Base-by-base conservation (phyloP, 2,888 invertebrate genomes). In the Trichopria drosophilae region DNA sequence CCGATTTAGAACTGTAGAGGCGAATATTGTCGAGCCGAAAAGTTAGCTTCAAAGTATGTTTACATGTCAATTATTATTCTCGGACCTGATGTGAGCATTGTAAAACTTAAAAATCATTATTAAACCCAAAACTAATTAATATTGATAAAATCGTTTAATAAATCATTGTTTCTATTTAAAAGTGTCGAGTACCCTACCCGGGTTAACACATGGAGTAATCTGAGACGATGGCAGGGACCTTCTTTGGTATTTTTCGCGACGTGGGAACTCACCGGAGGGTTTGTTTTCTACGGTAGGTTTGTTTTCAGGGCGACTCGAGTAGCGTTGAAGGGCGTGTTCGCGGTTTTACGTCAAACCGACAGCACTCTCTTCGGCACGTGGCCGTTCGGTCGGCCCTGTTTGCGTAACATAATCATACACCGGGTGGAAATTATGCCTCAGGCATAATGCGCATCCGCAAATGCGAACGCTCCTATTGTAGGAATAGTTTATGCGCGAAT, bases 321-420 rank as follows among this genome's bases (percentile, higher is more conserved):
- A n/a, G n/a, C n/a, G n/a, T n/a, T n/a, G 48, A 42, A 54, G 58
- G 60, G 60, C 58, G 61, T 55, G 43, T 58, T 61, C 52, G 56
- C 58, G 60, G 57, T 63, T 52, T 50, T 47, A 62, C 57, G 59
- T 59, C 49, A 56, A 61, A 61, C 60, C 63, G 46, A 51, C 56
- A 58, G 59, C 59, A 62, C 63, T 63, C 63, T 64, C 46, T 53
- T 51, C 51, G 63, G 48, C 66, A 67, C 66, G 66, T 62, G 66
- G 59, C 64, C 48, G 39, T 34, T 43, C 47, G 45, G 47, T 56
- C 54, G 45, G 46, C 48, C 34, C 55, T 60, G 63, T 67, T 68
- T 65, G 64, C 55, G 54, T 59, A 55, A 54, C 65, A 60, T 70
- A 69, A 69, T 69, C 69, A 62, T 62, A 51, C 56, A 44, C 42